Evolutionary conservation across 2,113 vertebrate genomes (phyloP).

Genomic region (Upupa epops): DNA sequence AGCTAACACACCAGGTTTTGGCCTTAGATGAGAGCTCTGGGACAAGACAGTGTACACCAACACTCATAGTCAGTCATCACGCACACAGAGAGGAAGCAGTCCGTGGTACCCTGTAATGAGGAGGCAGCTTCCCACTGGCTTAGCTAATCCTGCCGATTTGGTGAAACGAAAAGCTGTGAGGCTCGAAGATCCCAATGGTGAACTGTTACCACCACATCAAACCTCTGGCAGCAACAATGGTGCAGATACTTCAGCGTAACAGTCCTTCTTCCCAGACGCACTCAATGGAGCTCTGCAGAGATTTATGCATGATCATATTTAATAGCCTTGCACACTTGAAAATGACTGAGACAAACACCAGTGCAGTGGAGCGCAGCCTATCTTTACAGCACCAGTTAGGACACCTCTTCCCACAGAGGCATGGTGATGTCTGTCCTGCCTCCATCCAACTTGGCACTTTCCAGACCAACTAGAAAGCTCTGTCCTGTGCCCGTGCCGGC

Average conservation of each 20-base stretch:
- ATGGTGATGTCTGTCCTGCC: neutral
- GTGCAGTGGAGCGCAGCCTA: neutral
- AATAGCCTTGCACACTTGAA: neutral
- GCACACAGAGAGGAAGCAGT: too few species aligned
- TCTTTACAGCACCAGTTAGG: rapidly evolving
- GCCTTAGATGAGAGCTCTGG: too few species aligned
- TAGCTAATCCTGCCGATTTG: neutral
- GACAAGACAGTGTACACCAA: too few species aligned
- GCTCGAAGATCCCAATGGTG: neutral
- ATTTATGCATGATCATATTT: rapidly evolving
- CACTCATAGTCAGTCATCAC: too few species aligned
- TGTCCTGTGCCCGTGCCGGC: rapidly evolving
- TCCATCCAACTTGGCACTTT: neutral
- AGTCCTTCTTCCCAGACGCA: neutral
- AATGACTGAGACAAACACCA: rapidly evolving
- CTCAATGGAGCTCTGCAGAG: neutral
- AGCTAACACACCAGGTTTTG: too few species aligned
- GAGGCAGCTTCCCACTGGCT: neutral
- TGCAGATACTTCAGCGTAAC: neutral
- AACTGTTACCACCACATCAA: neutral
- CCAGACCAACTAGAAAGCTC: neutral
- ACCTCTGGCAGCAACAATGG: neutral
- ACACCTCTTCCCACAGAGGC: neutral
- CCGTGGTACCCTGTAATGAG: neutral
- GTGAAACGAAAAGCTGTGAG: neutral